Conservation (phyloP, 2,113 vertebrate species). For the Rhabdomys dilectus region DNA sequence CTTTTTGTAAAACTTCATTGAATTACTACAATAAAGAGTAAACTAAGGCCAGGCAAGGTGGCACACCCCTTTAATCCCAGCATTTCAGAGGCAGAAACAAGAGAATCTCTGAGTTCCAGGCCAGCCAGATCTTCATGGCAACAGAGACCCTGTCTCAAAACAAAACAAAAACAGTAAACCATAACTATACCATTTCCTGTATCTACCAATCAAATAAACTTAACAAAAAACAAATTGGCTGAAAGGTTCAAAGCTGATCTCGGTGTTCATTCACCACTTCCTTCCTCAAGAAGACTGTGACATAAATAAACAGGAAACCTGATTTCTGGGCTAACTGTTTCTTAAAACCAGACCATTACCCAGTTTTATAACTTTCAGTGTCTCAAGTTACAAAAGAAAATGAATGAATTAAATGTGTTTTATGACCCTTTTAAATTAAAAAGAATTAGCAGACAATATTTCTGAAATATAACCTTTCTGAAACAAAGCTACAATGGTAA, state of each 20-base stretch:
- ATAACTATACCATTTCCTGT: neutral
- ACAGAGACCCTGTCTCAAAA: neutral
- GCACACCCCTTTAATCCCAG: neutral
- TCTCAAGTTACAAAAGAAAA: neutral
- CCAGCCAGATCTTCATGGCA: neutral
- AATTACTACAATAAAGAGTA: neutral
- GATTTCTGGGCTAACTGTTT: constrained; percentile 41
- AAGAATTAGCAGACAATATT: constrained; percentile 31
- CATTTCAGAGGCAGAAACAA: neutral
- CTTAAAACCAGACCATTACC: constrained; percentile 42
- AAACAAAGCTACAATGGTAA: neutral
- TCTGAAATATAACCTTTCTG: neutral
- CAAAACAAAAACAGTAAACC: neutral
- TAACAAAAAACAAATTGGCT: constrained; percentile 34
- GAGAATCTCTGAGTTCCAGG: neutral
- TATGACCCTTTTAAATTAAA: neutral
- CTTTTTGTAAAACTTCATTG: neutral
- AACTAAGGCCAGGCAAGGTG: neutral
- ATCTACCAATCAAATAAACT: constrained; percentile 19
- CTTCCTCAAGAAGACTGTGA: neutral
- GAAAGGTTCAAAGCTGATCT: neutral
- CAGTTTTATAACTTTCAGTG: neutral
- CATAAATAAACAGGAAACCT: constrained; percentile 49
- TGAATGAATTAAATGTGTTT: neutral
- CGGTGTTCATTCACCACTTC: constrained; percentile 2